Evolutionary conservation across 2,888 invertebrate genomes (phyloP).

Genomic region (Nomada fabriciana): DNA sequence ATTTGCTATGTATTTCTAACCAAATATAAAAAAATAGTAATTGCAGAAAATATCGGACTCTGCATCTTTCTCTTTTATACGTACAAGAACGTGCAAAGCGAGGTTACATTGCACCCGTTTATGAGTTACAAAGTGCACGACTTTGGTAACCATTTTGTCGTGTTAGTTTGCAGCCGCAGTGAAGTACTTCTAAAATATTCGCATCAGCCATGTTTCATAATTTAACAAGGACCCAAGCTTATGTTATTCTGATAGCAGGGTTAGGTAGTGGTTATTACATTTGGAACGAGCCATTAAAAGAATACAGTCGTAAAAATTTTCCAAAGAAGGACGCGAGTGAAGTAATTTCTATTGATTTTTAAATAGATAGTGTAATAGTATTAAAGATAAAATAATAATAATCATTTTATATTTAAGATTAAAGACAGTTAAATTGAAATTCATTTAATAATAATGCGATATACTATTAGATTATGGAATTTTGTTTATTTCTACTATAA

Average conservation of each 20-base stretch:
- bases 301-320: slow-evolving; percentile 4
- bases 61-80: too few species aligned
- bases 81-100: too few species aligned
- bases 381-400: background rate
- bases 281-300: slow-evolving; percentile 34
- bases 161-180: too few species aligned
- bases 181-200: background rate
- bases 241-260: background rate
- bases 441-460: background rate
- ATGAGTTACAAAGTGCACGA: too few species aligned
- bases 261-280: background rate
- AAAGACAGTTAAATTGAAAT: too few species aligned
- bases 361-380: background rate
- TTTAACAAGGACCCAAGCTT: background rate
- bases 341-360: background rate
- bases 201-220: background rate
- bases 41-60: too few species aligned
- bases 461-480: too few species aligned
- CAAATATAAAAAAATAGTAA: too few species aligned
- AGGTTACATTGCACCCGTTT: too few species aligned
- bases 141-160: too few species aligned
- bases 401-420: background rate
- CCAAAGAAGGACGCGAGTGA: background rate
- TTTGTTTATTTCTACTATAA: too few species aligned
- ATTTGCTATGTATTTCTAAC: too few species aligned